phyloP scores from a whole-genome alignment of 2,113 vertebrate species.

The Stigmatopora nigra region DNA sequence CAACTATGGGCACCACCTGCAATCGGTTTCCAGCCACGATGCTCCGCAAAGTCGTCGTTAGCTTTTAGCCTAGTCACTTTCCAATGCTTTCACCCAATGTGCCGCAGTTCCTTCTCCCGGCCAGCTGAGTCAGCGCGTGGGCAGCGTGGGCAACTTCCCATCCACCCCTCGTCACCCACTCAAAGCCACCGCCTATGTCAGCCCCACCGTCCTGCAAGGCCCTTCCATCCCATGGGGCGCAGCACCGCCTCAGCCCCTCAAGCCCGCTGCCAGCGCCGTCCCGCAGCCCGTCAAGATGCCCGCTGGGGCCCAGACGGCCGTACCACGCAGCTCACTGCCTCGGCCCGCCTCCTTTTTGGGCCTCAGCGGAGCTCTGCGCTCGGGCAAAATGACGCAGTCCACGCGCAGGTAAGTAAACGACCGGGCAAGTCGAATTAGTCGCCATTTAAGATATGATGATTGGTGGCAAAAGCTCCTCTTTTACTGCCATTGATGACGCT shows the following conservation, averaged over 20 bases:
- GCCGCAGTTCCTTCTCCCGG: slow-evolving; percentile 83
- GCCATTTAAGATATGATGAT: no score
- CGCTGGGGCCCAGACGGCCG: slow-evolving; percentile 46
- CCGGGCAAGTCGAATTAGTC: no score
- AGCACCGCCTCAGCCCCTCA: slow-evolving; percentile 77
- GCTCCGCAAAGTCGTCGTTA: background rate
- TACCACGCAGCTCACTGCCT: slow-evolving; percentile 83
- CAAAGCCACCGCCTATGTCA: slow-evolving; percentile 95
- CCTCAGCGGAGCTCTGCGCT: slow-evolving; percentile 76
- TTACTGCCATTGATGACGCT: no score
- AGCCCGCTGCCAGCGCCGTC: slow-evolving; percentile 69
- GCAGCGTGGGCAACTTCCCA: slow-evolving; percentile 88
- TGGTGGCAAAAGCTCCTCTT: no score
- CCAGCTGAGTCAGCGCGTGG: slow-evolving; percentile 85
- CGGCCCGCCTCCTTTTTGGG: slow-evolving; percentile 83
- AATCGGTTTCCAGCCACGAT: no score
- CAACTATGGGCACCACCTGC: no score
- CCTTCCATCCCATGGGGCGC: slow-evolving; percentile 72
- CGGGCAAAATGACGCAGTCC: slow-evolving; percentile 87
- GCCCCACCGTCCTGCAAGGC: slow-evolving; percentile 91
- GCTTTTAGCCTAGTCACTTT: background rate
- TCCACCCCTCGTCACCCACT: slow-evolving; percentile 75
- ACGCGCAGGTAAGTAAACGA: slow-evolving; percentile 78
- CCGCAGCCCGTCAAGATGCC: slow-evolving; percentile 75
- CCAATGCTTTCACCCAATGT: background rate